Evolutionary conservation across 1,140 invertebrate genomes (phyloP).

Genomic region (Trichonephila clavipes): DNA sequence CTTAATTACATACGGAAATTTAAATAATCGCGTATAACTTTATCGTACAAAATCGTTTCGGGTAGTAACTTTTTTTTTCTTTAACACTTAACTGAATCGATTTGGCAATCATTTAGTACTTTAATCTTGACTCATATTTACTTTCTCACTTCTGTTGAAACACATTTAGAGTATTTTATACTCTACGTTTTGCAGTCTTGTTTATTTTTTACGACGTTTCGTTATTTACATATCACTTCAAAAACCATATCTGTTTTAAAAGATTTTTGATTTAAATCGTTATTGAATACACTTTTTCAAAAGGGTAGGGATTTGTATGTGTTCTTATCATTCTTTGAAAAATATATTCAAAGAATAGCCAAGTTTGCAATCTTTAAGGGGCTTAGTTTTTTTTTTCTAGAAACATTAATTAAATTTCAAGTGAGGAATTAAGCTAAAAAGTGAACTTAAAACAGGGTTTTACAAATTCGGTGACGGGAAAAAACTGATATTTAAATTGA

Average conservation of each 20-base stretch:
- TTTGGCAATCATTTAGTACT: conserved; percentile 59
- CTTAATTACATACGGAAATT: conserved; percentile 70
- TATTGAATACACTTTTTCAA: conserved; percentile 8
- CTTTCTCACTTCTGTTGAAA: conserved; percentile 33
- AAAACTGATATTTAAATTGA: neutral
- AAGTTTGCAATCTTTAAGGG: conserved; percentile 32
- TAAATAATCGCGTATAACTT: conserved; percentile 60
- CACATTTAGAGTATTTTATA: conserved; percentile 36
- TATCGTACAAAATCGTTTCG: conserved; percentile 40
- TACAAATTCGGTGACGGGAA: neutral
- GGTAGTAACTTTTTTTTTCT: neutral
- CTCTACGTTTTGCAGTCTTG: conserved; percentile 22
- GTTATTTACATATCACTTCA: conserved; percentile 64
- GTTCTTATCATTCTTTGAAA: neutral
- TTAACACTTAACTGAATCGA: conserved; percentile 15
- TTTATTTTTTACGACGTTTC: conserved; percentile 29
- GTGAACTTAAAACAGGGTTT: neutral
- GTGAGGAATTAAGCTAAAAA: neutral
- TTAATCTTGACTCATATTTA: conserved; percentile 61
- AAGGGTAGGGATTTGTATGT: neutral
- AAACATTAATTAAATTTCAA: conserved; percentile 25
- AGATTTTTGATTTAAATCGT: conserved; percentile 35
- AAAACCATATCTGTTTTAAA: neutral
- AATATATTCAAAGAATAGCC: neutral
- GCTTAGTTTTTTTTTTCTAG: neutral